These are phyloP conservation scores for Pungitius pungitius DNA, from an alignment of 2,113 vertebrate genomes.

Conservation along the genomic window DNA sequence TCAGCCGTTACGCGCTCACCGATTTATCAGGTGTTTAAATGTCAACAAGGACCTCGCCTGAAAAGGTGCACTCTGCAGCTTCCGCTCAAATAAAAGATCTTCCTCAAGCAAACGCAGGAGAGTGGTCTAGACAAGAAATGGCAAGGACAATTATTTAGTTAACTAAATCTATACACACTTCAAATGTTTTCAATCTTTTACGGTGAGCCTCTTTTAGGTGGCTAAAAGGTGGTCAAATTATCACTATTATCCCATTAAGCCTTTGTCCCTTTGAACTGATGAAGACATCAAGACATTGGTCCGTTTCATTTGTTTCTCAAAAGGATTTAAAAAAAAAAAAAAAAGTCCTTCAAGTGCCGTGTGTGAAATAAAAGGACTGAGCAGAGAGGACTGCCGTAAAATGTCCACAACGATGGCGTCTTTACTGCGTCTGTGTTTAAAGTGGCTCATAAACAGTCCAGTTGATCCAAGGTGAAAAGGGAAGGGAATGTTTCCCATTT, in stretches of 20 bases:
- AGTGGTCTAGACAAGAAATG: neutral
- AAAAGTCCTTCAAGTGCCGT: neutral
- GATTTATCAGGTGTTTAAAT: neutral
- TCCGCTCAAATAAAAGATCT: neutral
- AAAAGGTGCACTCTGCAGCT: neutral
- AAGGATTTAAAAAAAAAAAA: no score
- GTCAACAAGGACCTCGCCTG: neutral
- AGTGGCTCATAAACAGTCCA: constrained; percentile 55
- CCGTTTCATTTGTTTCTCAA: neutral
- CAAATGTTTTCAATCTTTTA: no score
- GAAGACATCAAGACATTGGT: neutral
- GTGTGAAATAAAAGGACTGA: neutral
- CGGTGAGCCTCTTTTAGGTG: no score
- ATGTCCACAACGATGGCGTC: constrained; percentile 29
- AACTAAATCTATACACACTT: no score
- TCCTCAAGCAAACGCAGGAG: neutral
- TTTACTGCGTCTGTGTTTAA: constrained; percentile 59
- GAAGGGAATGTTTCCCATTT: constrained; percentile 62
- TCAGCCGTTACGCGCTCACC: neutral
- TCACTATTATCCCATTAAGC: neutral
- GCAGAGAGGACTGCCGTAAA: constrained; percentile 36
- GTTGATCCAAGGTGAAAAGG: constrained; percentile 29
- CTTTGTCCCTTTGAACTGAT: neutral
- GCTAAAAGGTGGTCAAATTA: no score
- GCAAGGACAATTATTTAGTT: neutral